Evolutionary conservation across 37 sponge, comb jelly and placozoan species (phyloP), one percentile per base, ranked within the genome.

Genomic region (Halichondria panicea): DNA sequence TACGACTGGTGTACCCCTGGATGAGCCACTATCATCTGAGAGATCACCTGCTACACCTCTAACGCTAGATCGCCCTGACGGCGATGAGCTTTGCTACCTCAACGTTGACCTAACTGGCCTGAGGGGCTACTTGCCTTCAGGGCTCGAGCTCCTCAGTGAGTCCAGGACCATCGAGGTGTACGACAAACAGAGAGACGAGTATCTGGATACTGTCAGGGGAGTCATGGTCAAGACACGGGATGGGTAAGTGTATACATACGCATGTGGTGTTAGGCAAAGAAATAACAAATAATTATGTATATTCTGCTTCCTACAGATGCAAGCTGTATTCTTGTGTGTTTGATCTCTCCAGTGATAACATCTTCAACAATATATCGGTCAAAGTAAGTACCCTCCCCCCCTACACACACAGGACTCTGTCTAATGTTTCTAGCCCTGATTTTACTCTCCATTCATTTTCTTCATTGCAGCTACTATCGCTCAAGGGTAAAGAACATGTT

Each of bases 91-190:
- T 19, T 63, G 63, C 8, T 63, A 63, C 63, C 31, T 63, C 18
- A 18, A 32, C 34, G 32, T 63, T 5, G 63, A 63, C 34, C 18
- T 1, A 2, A 18, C 24, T 18, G 15, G 35, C 30, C 4, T 63
- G 63, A 28, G 63, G 36, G 63, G 63, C 63, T 42, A 66, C 68
- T 66, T 33, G 3, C 41, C 28, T 11, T 38, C 68, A 38, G 68
- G 21, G 27, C 24, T 66, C 15, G 43, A 40, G 68, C 15, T 66
- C 1, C 38, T 37, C 43, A 66, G 68, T 66, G 43, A 43, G 2
- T 66, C 68, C 2, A 21, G 68, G 2, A 66, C 68, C 22, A 27
- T 66, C 21, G 68, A 66, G 43, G 22, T 41, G 21, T 66, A 66
- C 44, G 42, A 3, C 42, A 19, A 19, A 2, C 15, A 12, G 7